A percentile compares a stretch with the other conserved stretches of the same genome.
Conservation (phyloP, 1,140 invertebrate species). For the Eurytemora carolleeae region DNA sequence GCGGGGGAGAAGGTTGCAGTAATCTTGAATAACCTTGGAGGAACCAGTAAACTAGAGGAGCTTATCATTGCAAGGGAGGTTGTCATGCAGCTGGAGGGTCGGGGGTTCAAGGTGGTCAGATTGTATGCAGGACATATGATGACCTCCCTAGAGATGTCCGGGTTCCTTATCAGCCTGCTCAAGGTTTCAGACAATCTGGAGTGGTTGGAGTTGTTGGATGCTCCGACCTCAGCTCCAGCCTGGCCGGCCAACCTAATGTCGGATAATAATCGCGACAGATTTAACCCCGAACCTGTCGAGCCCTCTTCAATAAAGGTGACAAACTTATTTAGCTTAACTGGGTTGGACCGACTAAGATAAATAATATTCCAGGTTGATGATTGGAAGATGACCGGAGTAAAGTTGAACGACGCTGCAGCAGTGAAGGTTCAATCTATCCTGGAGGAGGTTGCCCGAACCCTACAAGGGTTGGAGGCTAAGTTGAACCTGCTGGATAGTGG, state of each 20-base stretch:
- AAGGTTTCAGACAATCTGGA: constrained; percentile 26
- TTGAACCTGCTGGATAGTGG: constrained; percentile 49
- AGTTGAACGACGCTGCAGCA: background rate
- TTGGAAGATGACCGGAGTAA: background rate
- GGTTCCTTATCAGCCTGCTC: constrained; percentile 49
- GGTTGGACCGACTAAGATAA: too few species aligned
- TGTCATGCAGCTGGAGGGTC: constrained; percentile 34
- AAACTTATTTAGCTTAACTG: too few species aligned
- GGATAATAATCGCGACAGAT: background rate
- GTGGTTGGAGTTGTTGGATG: constrained; percentile 36
- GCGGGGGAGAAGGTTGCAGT: constrained; percentile 37
- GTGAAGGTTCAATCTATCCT: constrained; percentile 9
- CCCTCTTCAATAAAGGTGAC: too few species aligned
- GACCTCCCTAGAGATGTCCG: constrained; percentile 60
- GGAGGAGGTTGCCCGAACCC: background rate
- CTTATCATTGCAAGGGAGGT: constrained; percentile 48
- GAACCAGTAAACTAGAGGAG: constrained; percentile 51
- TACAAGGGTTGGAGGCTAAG: background rate
- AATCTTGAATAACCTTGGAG: constrained; percentile 60
- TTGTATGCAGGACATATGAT: constrained; percentile 48
- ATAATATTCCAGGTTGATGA: background rate
- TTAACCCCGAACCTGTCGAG: constrained; percentile 2
- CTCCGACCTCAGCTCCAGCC: constrained; percentile 33
- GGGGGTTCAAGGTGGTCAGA: constrained; percentile 32
- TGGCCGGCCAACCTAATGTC: constrained; percentile 32